Percentiles rank a stretch among this genome's conserved stretches.
Conservation (phyloP, 2,797 vertebrate genomes). For the Diplodus puntazzo region DNA sequence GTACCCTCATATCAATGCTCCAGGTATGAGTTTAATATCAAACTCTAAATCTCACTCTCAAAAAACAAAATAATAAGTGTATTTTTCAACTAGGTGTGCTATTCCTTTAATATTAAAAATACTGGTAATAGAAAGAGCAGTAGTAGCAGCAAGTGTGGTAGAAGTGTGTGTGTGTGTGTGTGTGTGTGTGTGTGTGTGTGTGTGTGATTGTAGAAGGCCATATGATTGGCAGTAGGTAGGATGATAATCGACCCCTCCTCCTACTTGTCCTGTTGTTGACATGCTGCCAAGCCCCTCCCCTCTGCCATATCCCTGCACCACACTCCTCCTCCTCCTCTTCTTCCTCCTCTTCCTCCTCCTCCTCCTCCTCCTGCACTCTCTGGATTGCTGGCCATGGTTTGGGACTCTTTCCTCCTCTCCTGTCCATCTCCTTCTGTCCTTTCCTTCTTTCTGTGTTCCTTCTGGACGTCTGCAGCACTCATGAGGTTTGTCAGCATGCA, state of each 20-base stretch:
- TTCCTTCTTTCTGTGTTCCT: conserved; percentile 43
- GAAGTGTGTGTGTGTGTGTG: neutral
- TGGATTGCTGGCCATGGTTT: conserved; percentile 49
- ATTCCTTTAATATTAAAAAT: neutral
- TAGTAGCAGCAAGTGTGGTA: neutral
- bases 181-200: neutral
- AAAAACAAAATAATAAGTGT: neutral
- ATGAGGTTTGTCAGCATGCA: conserved; percentile 74
- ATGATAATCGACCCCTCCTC: conserved; percentile 23
- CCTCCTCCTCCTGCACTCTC: conserved; percentile 49
- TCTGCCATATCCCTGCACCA: conserved; percentile 13
- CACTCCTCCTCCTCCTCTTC: conserved; percentile 37
- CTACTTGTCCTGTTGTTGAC: conserved; percentile 37
- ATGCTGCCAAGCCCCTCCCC: conserved; percentile 69
- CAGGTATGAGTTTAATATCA: neutral
- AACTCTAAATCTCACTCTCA: neutral
- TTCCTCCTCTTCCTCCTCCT: conserved; percentile 24
- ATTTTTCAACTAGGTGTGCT: neutral
- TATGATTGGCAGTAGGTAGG: conserved; percentile 52
- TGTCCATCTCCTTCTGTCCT: conserved; percentile 55
- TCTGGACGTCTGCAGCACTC: conserved; percentile 66
- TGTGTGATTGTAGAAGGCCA: conserved; percentile 1
- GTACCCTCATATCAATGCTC: neutral
- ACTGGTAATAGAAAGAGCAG: neutral
- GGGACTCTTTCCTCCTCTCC: conserved; percentile 58